Conservation (phyloP, 2,113 vertebrate species). For the Rana temporaria region DNA sequence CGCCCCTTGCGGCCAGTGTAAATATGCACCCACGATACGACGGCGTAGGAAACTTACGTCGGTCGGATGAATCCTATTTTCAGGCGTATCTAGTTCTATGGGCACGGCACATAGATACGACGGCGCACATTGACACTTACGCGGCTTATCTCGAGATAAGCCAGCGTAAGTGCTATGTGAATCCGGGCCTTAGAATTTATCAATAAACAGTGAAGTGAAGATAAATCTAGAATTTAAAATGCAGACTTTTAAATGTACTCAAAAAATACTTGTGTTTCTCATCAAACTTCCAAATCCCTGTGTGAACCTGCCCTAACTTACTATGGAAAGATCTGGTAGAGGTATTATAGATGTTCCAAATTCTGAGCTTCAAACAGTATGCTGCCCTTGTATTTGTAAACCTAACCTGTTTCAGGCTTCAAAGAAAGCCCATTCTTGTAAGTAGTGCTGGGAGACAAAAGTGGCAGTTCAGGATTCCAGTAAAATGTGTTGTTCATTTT, state of each 20-base stretch:
- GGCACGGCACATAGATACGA: no score
- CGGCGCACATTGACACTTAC: no score
- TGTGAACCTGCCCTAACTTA: neutral
- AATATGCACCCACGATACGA: no score
- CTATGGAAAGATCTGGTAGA: neutral
- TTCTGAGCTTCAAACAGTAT: neutral
- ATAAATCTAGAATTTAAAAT: neutral
- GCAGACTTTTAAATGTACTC: neutral
- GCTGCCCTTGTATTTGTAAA: neutral
- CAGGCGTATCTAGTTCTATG: no score
- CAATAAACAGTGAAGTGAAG: neutral
- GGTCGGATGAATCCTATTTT: no score
- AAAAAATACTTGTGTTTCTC: neutral
- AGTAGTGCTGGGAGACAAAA: constrained; percentile 13
- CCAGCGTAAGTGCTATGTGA: no score
- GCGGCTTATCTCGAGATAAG: no score
- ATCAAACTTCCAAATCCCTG: neutral
- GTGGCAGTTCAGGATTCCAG: neutral
- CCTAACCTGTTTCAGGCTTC: neutral
- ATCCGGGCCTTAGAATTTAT: constrained; percentile 16
- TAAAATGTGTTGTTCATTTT: constrained; percentile 36
- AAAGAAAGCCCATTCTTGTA: constrained; percentile 10
- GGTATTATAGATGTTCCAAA: neutral
- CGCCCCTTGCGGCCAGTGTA: no score
- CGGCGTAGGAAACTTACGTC: no score